Conservation (phyloP, 2,797 vertebrate genomes). For the Harpagifer antarcticus region DNA sequence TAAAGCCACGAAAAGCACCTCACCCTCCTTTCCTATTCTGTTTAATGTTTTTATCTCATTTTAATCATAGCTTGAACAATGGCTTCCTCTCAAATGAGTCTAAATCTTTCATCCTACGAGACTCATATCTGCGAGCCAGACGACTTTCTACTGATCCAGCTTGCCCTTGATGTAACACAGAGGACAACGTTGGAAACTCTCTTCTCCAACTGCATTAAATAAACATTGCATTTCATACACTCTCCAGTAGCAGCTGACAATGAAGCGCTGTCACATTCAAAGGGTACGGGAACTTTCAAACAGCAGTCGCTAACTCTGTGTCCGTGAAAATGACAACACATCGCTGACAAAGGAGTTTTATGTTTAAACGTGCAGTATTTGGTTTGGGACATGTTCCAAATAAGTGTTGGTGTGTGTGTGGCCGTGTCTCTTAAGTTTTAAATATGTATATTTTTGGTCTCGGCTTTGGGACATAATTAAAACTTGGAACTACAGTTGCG, state of each 20-base stretch:
- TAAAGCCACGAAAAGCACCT: not conserved
- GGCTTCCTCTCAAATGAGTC: constrained; percentile 15
- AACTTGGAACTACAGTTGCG: no score
- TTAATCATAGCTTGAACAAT: constrained; percentile 18
- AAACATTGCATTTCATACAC: constrained; percentile 43
- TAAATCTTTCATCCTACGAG: constrained; percentile 13
- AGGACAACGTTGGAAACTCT: constrained; percentile 34
- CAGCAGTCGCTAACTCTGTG: constrained; percentile 22
- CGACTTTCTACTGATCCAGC: constrained; percentile 17
- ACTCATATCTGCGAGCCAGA: constrained; percentile 7
- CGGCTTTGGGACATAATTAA: no score
- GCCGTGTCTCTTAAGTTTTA: no score
- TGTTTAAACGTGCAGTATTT: constrained; percentile 25
- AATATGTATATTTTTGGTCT: no score
- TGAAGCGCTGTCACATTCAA: constrained; percentile 44
- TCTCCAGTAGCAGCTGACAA: constrained; percentile 16
- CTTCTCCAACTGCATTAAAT: constrained; percentile 49
- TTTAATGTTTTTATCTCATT: constrained; percentile 21
- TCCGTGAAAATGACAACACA: constrained; percentile 29
- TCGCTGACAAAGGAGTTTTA: constrained; percentile 51
- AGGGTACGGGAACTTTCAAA: constrained; percentile 46
- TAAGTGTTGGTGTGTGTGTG: not conserved
- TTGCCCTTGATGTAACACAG: constrained; percentile 28
- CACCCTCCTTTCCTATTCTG: constrained; percentile 17
- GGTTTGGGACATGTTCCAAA: constrained; percentile 21